Percentiles rank a stretch among this genome's conserved stretches.
Conservation (phyloP, 2,888 invertebrate species). For the Agriopis aurantiaria region DNA sequence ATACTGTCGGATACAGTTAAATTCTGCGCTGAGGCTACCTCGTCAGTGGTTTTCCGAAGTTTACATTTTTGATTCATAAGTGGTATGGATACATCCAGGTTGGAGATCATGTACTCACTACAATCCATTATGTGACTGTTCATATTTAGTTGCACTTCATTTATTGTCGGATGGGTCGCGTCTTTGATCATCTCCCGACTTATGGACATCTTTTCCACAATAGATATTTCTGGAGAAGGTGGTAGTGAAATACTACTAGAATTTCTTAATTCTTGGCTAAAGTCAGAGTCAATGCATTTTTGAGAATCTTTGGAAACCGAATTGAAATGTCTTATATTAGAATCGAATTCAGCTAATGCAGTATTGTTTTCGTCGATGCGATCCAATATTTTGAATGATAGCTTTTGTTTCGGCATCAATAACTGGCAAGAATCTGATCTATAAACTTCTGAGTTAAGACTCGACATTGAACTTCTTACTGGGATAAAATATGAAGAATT, state of each 20-base stretch:
- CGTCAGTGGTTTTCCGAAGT: constrained; percentile 50
- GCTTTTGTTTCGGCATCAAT: constrained; percentile 58
- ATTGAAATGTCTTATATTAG: constrained; percentile 35
- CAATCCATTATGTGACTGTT: constrained; percentile 40
- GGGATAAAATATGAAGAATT: constrained; percentile 55
- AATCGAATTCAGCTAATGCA: constrained; percentile 34
- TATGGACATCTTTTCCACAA: constrained; percentile 75
- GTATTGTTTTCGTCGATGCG: constrained; percentile 63
- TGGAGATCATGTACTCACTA: constrained; percentile 61
- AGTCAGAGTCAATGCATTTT: constrained; percentile 31
- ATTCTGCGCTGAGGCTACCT: constrained; percentile 31
- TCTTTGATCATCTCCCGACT: constrained; percentile 59
- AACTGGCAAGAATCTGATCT: constrained; percentile 73
- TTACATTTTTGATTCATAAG: constrained; percentile 69
- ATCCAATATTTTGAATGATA: constrained; percentile 50
- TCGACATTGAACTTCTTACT: constrained; percentile 40
- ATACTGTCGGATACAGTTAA: constrained; percentile 4
- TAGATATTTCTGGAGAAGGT: constrained; percentile 74
- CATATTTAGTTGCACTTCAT: constrained; percentile 56
- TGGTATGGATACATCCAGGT: constrained; percentile 67
- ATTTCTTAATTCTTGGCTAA: constrained; percentile 49
- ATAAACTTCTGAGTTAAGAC: constrained; percentile 62
- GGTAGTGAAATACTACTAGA: constrained; percentile 73
- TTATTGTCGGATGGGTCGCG: constrained; percentile 55
- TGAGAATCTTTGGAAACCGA: constrained; percentile 38